Base-by-base conservation (phyloP, 2,113 vertebrate genomes). In the Pseudopodoces humilis region DNA sequence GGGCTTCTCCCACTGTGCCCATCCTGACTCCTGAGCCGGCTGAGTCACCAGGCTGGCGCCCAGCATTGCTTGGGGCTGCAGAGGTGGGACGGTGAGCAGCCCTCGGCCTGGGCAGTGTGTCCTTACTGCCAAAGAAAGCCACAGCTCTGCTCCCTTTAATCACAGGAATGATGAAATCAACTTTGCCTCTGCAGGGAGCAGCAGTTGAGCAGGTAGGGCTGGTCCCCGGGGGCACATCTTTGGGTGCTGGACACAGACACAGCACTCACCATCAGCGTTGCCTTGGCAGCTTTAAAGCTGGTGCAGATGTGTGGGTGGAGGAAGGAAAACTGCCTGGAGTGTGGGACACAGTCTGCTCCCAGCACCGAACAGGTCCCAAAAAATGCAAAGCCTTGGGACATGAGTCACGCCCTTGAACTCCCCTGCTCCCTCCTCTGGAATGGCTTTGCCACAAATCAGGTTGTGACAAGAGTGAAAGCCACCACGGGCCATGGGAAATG, bases 301-400 rank as follows among this genome's bases (percentile, higher is more conserved):
- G 33, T 58, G 88, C 84, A 75, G 77, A 33, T 50, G 69, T 67
- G 89, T 81, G 60, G 80, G 79, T 53, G 83, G 83, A 71, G 59
- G 55, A 90, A 91, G 80, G 52, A 88, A 86, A 64, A 14, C 28
- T 67, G 64, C 64, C 63, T 27, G 76, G 25, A 84, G 64, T 33
- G 77, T 27, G 55, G 91, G 83, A 70, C 69, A 71, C n/a, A 27
- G 41, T 28, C 83, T 80, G 91, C 37, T 94, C 83, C 67, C 83
- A 41, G 20, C 41, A n/a, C 0, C 1, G 46, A 71, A 81, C 27
- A 27, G 31, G 24, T 76, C 72, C 56, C 68, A 2, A 58, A 37
- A 91, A 93, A 93, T 78, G 56, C 84, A 84, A 81, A 96, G 90
- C 88, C 74, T 4, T 90, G 78, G 74, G 94, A 91, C 35, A 37